Evolutionary conservation across 1,140 invertebrate genomes (phyloP).

Genomic region (Spodoptera frugiperda): DNA sequence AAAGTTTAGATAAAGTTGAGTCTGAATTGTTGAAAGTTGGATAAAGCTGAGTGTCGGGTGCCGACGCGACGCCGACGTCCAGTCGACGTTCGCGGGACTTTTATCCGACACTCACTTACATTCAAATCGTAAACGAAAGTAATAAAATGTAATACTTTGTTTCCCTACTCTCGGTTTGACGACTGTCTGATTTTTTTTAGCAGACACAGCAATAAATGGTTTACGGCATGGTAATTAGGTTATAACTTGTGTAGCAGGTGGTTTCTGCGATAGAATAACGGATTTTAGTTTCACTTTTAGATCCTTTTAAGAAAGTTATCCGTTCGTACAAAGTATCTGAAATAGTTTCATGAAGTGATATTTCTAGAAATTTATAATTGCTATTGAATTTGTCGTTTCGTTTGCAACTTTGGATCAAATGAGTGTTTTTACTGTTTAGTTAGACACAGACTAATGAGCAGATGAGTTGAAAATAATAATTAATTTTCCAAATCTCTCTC

Average conservation of each 20-base stretch:
- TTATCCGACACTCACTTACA: constrained; percentile 52
- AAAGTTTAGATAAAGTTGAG: constrained; percentile 14
- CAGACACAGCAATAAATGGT: not conserved
- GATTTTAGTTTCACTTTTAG: not conserved
- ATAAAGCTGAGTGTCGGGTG: constrained; percentile 1
- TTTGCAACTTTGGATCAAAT: no score
- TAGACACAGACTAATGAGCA: no score
- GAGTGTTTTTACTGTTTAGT: no score
- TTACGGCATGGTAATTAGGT: not conserved
- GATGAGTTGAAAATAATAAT: no score
- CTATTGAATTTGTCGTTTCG: no score
- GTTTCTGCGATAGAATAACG: no score
- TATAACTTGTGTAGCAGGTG: no score
- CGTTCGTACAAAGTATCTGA: no score
- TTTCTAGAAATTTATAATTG: no score
- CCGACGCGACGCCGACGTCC: constrained; percentile 4
- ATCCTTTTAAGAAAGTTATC: no score
- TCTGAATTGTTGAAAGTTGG: constrained; percentile 31
- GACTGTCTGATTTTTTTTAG: constrained; percentile 26
- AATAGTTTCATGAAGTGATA: no score
- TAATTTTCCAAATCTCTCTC: no score
- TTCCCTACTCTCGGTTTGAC: constrained; percentile 32
- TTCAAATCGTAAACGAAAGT: constrained; percentile 50
- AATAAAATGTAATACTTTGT: constrained; percentile 48
- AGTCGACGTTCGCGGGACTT: constrained; percentile 39